These are phyloP conservation scores for Chitala chitala DNA, from an alignment of 2,113 vertebrate species.

Conservation along the genomic window DNA sequence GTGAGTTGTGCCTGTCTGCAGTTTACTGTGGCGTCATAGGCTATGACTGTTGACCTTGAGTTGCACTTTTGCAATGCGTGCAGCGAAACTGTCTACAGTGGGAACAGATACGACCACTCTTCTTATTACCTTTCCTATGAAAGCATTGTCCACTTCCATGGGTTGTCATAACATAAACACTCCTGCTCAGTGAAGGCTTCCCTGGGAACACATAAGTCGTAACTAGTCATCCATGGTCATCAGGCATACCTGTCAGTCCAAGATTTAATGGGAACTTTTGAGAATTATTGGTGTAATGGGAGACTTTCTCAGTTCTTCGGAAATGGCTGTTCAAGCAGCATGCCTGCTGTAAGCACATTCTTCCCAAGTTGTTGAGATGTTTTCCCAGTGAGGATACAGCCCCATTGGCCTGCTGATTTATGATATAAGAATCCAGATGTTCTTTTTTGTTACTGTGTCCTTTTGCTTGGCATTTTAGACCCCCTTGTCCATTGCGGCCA, in stretches of 20 bases:
- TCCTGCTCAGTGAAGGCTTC: slow-evolving; percentile 24
- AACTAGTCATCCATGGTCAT: slow-evolving; percentile 31
- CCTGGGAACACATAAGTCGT: slow-evolving; percentile 38
- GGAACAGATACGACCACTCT: not conserved
- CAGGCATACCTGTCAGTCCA: slow-evolving; percentile 26
- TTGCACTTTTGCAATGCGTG: no score
- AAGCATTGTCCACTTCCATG: slow-evolving; percentile 7
- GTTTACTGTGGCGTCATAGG: no score
- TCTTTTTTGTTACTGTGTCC: no score
- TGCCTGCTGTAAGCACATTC: no score
- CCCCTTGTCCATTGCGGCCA: not conserved
- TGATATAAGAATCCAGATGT: no score
- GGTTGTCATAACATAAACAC: slow-evolving; percentile 38
- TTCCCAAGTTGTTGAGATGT: no score
- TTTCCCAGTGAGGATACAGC: no score
- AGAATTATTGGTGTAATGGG: not conserved
- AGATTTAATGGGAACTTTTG: not conserved
- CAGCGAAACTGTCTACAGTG: not conserved
- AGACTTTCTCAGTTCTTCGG: not conserved
- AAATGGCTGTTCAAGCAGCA: not conserved
- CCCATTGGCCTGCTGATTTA: no score
- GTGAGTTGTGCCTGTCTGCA: no score
- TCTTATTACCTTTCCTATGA: not conserved
- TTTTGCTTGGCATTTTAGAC: no score
- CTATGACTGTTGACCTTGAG: no score